phyloP scores from a whole-genome alignment of 2,113 vertebrate genomes.

The Panthera tigris region DNA sequence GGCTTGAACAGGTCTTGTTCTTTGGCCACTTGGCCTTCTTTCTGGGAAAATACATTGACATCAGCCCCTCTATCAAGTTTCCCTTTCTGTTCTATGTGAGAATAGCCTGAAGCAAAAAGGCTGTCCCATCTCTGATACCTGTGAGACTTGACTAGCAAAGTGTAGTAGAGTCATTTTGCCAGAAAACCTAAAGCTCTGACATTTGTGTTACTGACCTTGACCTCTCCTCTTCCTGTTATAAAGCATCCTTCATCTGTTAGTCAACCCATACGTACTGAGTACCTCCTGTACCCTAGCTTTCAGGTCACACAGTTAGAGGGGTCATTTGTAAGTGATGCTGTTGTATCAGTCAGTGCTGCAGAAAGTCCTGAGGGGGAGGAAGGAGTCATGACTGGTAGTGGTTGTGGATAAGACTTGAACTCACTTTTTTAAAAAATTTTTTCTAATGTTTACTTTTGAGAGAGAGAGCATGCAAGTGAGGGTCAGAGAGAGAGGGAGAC shows the following conservation, averaged over 20 bases:
- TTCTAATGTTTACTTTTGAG: too few species aligned
- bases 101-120: conserved; percentile 1
- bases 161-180: neutral
- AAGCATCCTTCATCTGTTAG: neutral
- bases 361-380: neutral
- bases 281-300: neutral
- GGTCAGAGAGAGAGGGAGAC: neutral
- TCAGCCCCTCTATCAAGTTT: neutral
- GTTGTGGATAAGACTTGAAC: neutral
- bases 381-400: neutral
- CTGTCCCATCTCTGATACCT: neutral
- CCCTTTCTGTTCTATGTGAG: neutral
- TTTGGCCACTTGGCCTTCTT: neutral
- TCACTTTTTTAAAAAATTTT: too few species aligned
- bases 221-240: neutral
- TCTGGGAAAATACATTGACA: neutral
- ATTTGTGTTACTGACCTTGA: neutral
- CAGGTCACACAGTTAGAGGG: too few species aligned
- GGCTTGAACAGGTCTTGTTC: neutral
- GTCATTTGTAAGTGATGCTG: neutral
- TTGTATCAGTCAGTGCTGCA: neutral
- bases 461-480: neutral
- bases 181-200: neutral
- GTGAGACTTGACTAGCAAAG: neutral
- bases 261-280: neutral